Percentiles rank a stretch among this genome's conserved stretches.
Conservation (phyloP, 2,888 invertebrate genomes). For the Gerris lacustris region DNA sequence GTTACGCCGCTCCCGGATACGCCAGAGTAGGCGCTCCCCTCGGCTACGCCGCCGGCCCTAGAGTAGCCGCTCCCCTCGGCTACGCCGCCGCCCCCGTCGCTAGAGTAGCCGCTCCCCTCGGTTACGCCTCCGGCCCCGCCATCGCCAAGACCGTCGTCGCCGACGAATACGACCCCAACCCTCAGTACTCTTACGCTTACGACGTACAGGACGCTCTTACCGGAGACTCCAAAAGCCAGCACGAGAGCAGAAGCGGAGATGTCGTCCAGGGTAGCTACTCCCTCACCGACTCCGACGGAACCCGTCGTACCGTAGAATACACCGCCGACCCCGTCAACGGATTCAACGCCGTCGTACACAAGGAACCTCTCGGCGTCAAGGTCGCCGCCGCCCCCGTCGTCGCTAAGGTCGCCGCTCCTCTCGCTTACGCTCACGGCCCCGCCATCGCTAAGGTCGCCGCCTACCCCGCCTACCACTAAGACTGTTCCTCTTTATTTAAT, state of each 20-base stretch:
- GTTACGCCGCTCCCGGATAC: background rate
- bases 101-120: conserved; percentile 14
- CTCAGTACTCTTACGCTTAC: conserved; percentile 31
- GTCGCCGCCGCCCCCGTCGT: conserved; percentile 23
- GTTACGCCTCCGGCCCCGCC: background rate
- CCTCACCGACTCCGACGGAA: conserved; percentile 31
- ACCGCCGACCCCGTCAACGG: conserved; percentile 32
- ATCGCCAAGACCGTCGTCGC: background rate
- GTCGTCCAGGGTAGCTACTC: conserved; percentile 31
- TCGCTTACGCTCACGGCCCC: conserved; percentile 18
- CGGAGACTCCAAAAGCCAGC: conserved; percentile 31
- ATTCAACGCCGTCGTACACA: conserved; percentile 32
- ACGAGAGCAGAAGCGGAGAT: conserved; percentile 30
- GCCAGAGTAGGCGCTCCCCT: background rate
- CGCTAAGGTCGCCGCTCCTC: conserved; percentile 17
- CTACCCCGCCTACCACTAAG: conserved; percentile 21
- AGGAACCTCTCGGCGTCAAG: conserved; percentile 25
- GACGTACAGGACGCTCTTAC: conserved; percentile 30
- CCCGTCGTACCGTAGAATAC: conserved; percentile 30
- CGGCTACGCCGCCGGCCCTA: background rate
- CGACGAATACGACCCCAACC: conserved; percentile 30
- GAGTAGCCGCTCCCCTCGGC: conserved; percentile 19
- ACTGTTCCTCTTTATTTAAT: background rate
- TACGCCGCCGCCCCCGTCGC: conserved; percentile 19
- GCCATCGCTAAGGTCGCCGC: conserved; percentile 26